phyloP scores from a whole-genome alignment of 2,113 vertebrate species.

The Aphyosemion australe region DNA sequence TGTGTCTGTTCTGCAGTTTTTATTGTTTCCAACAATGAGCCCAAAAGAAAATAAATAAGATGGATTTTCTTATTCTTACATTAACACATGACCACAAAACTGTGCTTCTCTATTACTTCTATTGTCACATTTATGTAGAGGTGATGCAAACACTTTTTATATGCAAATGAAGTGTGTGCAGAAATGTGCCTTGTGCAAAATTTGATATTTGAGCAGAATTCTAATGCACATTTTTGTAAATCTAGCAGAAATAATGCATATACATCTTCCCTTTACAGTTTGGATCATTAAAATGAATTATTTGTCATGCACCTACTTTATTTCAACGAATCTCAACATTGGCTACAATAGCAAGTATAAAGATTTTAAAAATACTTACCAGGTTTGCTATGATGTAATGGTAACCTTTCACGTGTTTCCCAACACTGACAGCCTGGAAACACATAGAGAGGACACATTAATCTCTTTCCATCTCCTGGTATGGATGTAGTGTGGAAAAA shows the following conservation, averaged over 20 bases:
- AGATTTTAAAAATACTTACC: slow-evolving; percentile 80
- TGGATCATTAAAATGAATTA: not conserved
- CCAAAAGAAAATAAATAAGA: not conserved
- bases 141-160: not conserved
- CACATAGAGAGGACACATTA: slow-evolving; percentile 16
- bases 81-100: not conserved
- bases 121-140: not conserved
- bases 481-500: slow-evolving; percentile 16
- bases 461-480: not conserved
- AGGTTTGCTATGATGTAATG: slow-evolving; percentile 97
- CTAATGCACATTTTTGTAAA: too few relatives aligned
- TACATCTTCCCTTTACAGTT: not conserved
- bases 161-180: not conserved
- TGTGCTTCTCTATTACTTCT: too few relatives aligned
- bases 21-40: not conserved
- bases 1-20: not conserved
- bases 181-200: not conserved
- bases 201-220: not conserved
- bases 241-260: not conserved
- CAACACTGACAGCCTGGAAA: slow-evolving; percentile 91
- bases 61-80: not conserved
- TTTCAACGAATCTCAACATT: not conserved
- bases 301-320: not conserved
- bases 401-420: slow-evolving; percentile 95
- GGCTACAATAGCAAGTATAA: not conserved